Percentiles rank a stretch among this genome's conserved stretches.
phyloP scores from a whole-genome alignment of 2,888 invertebrate genomes.

The Drosophila niveifrons region DNA sequence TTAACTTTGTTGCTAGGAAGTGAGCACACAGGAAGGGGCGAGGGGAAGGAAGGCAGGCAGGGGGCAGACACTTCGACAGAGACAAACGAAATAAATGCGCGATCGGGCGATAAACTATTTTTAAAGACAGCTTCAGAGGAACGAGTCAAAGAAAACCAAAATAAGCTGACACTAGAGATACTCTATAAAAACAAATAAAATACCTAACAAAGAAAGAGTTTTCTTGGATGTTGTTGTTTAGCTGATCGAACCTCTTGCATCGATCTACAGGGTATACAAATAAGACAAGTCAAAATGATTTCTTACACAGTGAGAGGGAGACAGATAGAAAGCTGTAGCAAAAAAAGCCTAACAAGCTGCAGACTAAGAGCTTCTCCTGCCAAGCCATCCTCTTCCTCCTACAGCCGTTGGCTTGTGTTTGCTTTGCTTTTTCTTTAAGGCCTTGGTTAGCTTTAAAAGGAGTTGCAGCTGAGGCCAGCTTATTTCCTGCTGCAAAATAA shows the following conservation, averaged over 20 bases:
- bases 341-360: slow-evolving; percentile 71
- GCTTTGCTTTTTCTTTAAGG: slow-evolving; percentile 40
- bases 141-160: slow-evolving; percentile 43
- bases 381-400: neutral
- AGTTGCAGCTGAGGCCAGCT: slow-evolving; percentile 61
- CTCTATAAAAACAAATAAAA: slow-evolving; percentile 1
- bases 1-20: slow-evolving; percentile 51
- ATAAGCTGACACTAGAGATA: slow-evolving; percentile 8
- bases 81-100: slow-evolving; percentile 81
- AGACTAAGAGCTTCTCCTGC: slow-evolving; percentile 40
- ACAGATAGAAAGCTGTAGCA: slow-evolving; percentile 34
- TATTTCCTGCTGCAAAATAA: slow-evolving; percentile 68
- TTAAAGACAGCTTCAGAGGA: slow-evolving; percentile 76
- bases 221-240: neutral
- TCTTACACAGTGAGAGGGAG: slow-evolving; percentile 71
- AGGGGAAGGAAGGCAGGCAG: slow-evolving; percentile 7
- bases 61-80: slow-evolving; percentile 75
- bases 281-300: slow-evolving; percentile 71
- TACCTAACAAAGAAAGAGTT: neutral
- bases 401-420: slow-evolving; percentile 33
- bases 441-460: slow-evolving; percentile 77
- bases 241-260: neutral
- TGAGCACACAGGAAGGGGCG: slow-evolving; percentile 11
- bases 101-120: slow-evolving; percentile 81
- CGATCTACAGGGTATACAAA: slow-evolving; percentile 29